Evolutionary conservation across 2,888 invertebrate species (phyloP).

Genomic region (Pseudococcus jackbeardsleyi): DNA sequence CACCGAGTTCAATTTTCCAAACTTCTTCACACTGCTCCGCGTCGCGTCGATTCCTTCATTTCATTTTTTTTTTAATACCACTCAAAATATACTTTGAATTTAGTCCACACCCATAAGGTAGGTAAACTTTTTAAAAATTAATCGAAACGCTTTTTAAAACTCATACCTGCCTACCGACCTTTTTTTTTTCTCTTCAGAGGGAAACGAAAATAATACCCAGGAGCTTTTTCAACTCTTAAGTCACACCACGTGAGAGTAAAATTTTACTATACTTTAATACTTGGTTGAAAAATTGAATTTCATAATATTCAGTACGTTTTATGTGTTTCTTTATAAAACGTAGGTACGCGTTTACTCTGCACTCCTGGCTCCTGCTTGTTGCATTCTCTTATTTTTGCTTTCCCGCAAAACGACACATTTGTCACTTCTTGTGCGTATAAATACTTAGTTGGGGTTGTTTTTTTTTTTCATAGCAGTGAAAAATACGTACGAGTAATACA

Average conservation of each 20-base stretch:
- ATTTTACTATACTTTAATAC: slow-evolving; percentile 10
- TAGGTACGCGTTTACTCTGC: no score
- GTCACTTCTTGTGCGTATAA: no score
- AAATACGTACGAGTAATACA: no score
- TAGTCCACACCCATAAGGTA: background rate
- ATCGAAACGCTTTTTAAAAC: slow-evolving; percentile 23
- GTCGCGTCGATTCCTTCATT: background rate
- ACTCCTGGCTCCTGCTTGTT: no score
- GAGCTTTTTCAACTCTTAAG: slow-evolving; percentile 37
- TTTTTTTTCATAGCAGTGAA: no score
- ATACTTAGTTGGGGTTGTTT: no score
- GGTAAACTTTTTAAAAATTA: slow-evolving; percentile 38
- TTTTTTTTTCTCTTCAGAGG: background rate
- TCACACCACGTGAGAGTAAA: slow-evolving; percentile 38
- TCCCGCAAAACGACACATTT: no score
- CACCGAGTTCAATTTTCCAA: background rate
- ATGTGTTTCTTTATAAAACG: background rate
- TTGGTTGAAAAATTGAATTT: slow-evolving; percentile 31
- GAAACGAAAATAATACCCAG: slow-evolving; percentile 22
- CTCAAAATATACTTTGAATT: slow-evolving; percentile 38
- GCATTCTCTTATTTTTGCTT: no score
- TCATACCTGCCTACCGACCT: background rate
- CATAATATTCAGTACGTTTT: background rate
- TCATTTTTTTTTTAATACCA: slow-evolving; percentile 24
- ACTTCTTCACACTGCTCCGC: background rate